Evolutionary conservation across 2,797 vertebrate species (phyloP).

Genomic region (Spinus pinus): DNA sequence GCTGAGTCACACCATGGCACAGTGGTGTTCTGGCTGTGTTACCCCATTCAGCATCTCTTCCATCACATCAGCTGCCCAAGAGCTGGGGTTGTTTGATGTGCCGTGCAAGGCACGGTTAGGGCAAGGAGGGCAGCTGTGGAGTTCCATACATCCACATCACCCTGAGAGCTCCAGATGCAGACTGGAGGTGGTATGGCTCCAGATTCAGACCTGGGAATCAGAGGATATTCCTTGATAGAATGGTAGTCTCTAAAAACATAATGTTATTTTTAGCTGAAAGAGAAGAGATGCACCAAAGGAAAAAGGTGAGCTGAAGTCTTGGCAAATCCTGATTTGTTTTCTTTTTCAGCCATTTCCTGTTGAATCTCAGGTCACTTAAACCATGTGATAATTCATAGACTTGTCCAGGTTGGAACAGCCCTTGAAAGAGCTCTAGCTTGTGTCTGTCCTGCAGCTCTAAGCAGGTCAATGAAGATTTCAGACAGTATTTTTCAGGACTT

Average conservation of each 20-base stretch:
- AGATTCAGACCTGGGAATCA: background rate
- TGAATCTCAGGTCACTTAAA: background rate
- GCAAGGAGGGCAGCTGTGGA: background rate
- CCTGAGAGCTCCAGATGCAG: background rate
- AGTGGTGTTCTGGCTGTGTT: background rate
- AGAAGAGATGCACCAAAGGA: background rate
- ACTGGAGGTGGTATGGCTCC: background rate
- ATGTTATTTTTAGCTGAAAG: background rate
- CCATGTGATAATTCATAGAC: background rate
- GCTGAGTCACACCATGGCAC: background rate
- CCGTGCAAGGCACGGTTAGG: background rate
- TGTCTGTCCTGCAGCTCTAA: background rate
- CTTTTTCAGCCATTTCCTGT: background rate
- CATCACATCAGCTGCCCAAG: background rate
- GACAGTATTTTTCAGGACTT: background rate
- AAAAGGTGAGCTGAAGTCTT: background rate
- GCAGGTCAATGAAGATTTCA: background rate
- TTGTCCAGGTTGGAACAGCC: background rate
- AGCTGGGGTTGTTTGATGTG: background rate
- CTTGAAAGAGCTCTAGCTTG: background rate
- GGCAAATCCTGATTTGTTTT: background rate
- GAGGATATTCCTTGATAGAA: background rate
- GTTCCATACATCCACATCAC: background rate
- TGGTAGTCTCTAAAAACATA: background rate
- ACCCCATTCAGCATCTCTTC: background rate